Base-by-base conservation (phyloP, 2,797 vertebrate genomes). In the Hydrolagus colliei region DNA sequence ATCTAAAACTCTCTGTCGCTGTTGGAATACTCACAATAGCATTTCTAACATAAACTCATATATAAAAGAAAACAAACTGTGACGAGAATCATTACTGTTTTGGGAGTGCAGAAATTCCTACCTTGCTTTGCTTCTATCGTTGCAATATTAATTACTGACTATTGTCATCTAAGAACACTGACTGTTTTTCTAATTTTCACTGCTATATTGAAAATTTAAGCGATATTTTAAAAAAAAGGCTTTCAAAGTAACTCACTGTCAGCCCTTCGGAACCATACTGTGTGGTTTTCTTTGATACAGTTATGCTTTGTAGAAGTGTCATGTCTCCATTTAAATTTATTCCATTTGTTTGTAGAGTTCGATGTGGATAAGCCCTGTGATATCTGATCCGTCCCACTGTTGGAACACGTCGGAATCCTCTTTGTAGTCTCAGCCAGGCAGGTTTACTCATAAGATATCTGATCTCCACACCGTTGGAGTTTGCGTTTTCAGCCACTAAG, bases 301-400 rank as follows among this genome's bases (percentile, higher is more conserved):
- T 84, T 67, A 52, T 41, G 65, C 35, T 84, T 86, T 87, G 72
- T 85, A 75, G 63, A 73, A 11, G 88, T 18, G 72, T 95, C 91
- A 95, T 22, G 91, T 88, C 78, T 90, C 89, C 0, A 89, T 92
- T 87, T 95, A 93, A 52, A 86, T 88, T 88, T 9, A 90, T 61
- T 68, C 92, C 87, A 0, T 93, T 92, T 61, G 65, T 87, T 89
- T 3, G 86, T 85, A 0, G 72, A 1, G 2, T 0, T 68, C 20
- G 65, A 67, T 16, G 0, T 65, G 61, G 72, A 78, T 88, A 87
- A 22, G 87, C 41, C 41, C 41, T 52, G 41, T 52, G 41, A 52
- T 52, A 52, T 52, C 6, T 3, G 41, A 3, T 52, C 41, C 41
- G 41, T 3, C 41, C 41, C 6, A 52, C 41, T 52, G 27, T 27